Evolutionary conservation across 35 echinoderm and acorn worm genomes (phyloP), one percentile per base, ranked within the genome.

Genomic region (Holothuria glaberrima): DNA sequence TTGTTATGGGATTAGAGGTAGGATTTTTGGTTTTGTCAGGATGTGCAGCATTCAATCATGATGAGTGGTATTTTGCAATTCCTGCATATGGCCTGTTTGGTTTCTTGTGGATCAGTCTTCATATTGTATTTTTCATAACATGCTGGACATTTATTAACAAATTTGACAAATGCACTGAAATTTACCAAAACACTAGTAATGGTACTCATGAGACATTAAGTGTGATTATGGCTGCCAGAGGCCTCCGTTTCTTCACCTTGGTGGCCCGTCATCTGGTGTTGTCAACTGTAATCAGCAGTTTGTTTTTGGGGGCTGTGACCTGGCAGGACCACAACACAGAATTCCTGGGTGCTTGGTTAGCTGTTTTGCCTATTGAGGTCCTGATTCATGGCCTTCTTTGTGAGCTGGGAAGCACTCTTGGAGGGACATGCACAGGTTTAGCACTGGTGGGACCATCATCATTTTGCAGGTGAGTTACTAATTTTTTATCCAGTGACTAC

Each of bases 21-120:
- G 56, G 79, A 12, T 99, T 99, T 84, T 79, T 95, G 17, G 21
- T 84, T 17, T 79, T 95, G 7, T 94, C 97, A 28, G 92, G 93
- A 17, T 68, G 91, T 38, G 91, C 91, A 22, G 92, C 94, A 5
- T 58, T 99, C 27, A 83, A 58, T 35, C 93, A 99, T 57, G 91
- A 95, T 64, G 97, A 99, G 80, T 99, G 97, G 97, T 99, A 99
- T 80, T 95, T 95, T 80, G 94, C 97, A 4, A 91, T 99, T 34
- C 97, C 97, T 4, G 91, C 93, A 0, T 99, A 88, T 59, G 57
- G 78, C 59, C 27, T 99, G 22, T 99, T 95, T 86, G 97, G 97
- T 19, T 82, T 99, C 77, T 56, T 99, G 13, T 99, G 97, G 97
- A 72, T 95, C 1, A 88, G 97, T 65, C 84, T 99, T 30, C 97